A percentile compares a stretch with the other conserved stretches of the same genome.
These are phyloP conservation scores for Erpetoichthys calabaricus DNA, from an alignment of 2,797 vertebrate species.

Conservation along the genomic window DNA sequence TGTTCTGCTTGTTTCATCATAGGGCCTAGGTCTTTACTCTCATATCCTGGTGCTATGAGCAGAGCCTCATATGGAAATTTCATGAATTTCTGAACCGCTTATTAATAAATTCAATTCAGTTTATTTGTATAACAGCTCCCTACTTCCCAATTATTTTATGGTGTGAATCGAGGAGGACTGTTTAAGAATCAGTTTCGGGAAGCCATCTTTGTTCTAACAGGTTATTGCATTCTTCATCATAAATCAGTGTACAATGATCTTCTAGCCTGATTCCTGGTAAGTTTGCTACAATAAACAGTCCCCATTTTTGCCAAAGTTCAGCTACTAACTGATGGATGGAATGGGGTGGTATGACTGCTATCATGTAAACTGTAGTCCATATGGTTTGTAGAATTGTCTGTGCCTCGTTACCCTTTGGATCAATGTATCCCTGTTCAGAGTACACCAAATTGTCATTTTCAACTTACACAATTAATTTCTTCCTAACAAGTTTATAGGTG, in stretches of 20 bases:
- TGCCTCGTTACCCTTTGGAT: too few species aligned
- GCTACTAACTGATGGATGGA: neutral
- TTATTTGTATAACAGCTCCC: neutral
- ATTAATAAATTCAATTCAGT: neutral
- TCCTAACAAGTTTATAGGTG: too few species aligned
- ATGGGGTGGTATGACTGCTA: neutral
- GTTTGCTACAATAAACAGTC: too few species aligned
- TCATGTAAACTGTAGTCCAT: too few species aligned
- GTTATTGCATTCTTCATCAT: neutral
- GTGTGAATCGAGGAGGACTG: neutral
- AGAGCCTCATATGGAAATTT: neutral
- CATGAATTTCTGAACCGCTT: neutral
- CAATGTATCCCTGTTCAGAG: too few species aligned
- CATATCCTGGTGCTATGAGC: neutral
- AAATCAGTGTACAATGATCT: constrained; percentile 1
- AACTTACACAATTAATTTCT: too few species aligned
- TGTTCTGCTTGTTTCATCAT: neutral
- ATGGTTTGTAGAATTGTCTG: too few species aligned
- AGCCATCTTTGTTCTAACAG: neutral
- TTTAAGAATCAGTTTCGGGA: neutral
- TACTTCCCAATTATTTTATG: neutral
- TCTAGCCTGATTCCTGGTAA: neutral
- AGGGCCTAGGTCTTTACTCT: neutral
- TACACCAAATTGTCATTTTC: too few species aligned
- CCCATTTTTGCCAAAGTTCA: neutral